These are phyloP conservation scores for Tapirus indicus DNA, from an alignment of 2,797 vertebrate species.

Conservation along the genomic window DNA sequence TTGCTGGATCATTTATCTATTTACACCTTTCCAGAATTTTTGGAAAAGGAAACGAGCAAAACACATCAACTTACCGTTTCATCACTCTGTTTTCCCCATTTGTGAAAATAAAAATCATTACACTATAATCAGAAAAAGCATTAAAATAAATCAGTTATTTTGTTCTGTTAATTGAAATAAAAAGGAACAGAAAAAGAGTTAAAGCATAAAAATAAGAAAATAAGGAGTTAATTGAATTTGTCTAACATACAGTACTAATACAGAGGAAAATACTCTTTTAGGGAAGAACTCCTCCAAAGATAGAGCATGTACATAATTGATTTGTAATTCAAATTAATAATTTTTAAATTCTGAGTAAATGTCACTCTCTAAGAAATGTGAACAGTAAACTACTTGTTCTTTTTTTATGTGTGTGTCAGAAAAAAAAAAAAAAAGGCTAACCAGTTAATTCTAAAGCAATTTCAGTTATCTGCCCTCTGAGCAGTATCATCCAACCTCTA, in stretches of 20 bases:
- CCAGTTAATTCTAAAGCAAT: slow-evolving; percentile 42
- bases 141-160: slow-evolving; percentile 7
- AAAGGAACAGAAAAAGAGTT: neutral
- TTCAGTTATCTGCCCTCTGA: slow-evolving; percentile 46
- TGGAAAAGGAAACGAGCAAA: neutral
- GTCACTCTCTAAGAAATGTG: slow-evolving; percentile 25
- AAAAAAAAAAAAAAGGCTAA: slow-evolving; percentile 32
- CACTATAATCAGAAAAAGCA: neutral
- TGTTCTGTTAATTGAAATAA: slow-evolving; percentile 12
- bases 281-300: neutral
- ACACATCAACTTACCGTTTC: neutral
- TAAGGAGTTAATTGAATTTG: neutral
- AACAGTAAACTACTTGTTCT: neutral
- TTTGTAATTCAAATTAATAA: slow-evolving; percentile 46
- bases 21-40: neutral
- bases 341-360: slow-evolving; percentile 54
- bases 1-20: neutral
- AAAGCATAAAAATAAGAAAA: slow-evolving; percentile 9
- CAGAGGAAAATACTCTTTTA: neutral
- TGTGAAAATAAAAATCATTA: slow-evolving; percentile 26
- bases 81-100: neutral
- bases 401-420: neutral
- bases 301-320: neutral
- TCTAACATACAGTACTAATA: neutral
- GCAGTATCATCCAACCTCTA: neutral